phyloP scores from a whole-genome alignment of 2,888 invertebrate species.

The Mythimna vitellina region DNA sequence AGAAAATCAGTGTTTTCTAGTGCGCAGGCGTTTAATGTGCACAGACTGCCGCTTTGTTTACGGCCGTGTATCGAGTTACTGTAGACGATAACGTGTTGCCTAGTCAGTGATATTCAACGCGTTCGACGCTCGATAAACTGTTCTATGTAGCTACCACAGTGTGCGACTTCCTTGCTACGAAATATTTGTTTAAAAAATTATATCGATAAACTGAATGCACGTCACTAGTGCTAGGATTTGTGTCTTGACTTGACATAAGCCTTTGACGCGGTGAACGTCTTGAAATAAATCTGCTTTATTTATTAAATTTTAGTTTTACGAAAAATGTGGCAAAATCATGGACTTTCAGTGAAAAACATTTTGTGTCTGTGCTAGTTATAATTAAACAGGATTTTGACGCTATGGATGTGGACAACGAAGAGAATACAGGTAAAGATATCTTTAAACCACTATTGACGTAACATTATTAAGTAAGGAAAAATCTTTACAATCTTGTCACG shows the following conservation, averaged over 20 bases:
- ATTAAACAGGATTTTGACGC: constrained; percentile 29
- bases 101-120: constrained; percentile 65
- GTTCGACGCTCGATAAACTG: constrained; percentile 44
- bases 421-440: constrained; percentile 55
- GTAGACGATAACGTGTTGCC: constrained; percentile 75
- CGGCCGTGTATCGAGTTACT: constrained; percentile 73
- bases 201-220: constrained; percentile 53
- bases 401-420: constrained; percentile 63
- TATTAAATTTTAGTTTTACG: constrained; percentile 19
- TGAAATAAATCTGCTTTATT: constrained; percentile 19
- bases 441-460: constrained; percentile 3
- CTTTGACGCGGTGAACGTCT: constrained; percentile 33
- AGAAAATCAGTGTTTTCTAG: constrained; percentile 53
- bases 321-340: constrained; percentile 43
- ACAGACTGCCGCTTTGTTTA: constrained; percentile 76
- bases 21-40: constrained; percentile 72
- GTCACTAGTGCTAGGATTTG: constrained; percentile 55
- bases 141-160: constrained; percentile 28
- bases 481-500: constrained; percentile 19
- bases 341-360: constrained; percentile 40
- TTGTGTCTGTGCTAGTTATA: constrained; percentile 42
- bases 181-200: constrained; percentile 51
- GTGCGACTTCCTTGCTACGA: constrained; percentile 39
- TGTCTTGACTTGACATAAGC: constrained; percentile 42
- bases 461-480: not conserved